Evolutionary conservation across 2,797 vertebrate genomes (phyloP).

Genomic region (Limosa lapponica): DNA sequence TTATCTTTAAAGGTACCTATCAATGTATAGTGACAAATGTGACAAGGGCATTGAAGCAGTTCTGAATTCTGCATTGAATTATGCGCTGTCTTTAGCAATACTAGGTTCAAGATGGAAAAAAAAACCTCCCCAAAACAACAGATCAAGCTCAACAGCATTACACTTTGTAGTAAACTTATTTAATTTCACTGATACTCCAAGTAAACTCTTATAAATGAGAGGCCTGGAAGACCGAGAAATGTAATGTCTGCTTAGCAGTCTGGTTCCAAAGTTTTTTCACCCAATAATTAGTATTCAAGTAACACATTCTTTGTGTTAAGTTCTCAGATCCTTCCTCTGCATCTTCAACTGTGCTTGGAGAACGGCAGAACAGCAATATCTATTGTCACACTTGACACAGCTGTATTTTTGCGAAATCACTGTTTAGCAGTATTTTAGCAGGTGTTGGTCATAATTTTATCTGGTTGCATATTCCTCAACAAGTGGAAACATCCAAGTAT

Average conservation of each 20-base stretch:
- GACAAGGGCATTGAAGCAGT: background rate
- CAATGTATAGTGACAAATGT: background rate
- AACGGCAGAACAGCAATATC: background rate
- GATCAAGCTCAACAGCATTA: background rate
- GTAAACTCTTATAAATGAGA: background rate
- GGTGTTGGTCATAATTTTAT: background rate
- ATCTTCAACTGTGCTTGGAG: background rate
- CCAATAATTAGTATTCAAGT: background rate
- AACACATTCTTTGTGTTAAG: background rate
- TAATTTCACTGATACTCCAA: background rate
- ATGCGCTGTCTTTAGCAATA: background rate
- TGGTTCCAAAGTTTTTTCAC: background rate
- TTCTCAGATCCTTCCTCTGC: background rate
- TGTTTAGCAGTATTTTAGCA: background rate
- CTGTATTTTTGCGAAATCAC: background rate
- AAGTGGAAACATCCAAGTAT: background rate
- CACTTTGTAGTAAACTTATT: background rate
- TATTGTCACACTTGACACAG: background rate
- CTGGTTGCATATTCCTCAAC: background rate
- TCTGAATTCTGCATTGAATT: background rate
- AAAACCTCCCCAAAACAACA: background rate
- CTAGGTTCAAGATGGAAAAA: background rate
- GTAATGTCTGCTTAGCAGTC: background rate
- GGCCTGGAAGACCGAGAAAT: background rate
- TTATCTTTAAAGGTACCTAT: background rate